phyloP scores from a whole-genome alignment of 35 echinoderm and acorn worm species.

The Ophiothrix spiculata region DNA sequence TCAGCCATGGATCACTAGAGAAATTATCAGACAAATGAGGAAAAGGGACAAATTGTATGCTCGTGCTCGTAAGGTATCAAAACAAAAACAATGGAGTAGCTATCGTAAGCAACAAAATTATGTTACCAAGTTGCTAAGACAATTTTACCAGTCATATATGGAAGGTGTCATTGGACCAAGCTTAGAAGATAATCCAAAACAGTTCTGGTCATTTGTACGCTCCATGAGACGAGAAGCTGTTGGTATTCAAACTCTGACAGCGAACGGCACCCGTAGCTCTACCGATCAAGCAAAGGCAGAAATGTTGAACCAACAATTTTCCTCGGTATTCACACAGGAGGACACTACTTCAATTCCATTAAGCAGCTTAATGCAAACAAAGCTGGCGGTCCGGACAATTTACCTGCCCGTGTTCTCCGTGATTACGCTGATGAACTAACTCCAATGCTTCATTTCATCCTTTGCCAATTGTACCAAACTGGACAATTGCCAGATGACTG shows the following conservation, averaged over 20 bases:
- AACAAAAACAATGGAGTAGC: constrained; percentile 21
- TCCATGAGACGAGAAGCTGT: constrained; percentile 3
- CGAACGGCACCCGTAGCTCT: not conserved
- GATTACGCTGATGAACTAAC: constrained; percentile 15
- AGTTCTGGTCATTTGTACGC: constrained; percentile 23
- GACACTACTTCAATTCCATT: constrained; percentile 3
- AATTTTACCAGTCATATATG: constrained; percentile 22
- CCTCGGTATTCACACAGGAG: constrained; percentile 30
- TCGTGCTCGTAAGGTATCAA: not conserved
- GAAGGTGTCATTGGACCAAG: constrained; percentile 22
- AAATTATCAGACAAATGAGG: constrained; percentile 29
- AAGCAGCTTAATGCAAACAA: constrained; percentile 4
- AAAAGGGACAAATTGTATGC: constrained; percentile 29
- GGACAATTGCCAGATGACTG: constrained; percentile 16
- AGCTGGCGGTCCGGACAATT: constrained; percentile 25
- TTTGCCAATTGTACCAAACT: constrained; percentile 20
- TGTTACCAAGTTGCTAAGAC: constrained; percentile 21
- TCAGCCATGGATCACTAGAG: constrained; percentile 4
- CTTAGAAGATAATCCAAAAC: constrained; percentile 31
- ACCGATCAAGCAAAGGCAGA: constrained; percentile 24
- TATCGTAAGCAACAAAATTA: constrained; percentile 28
- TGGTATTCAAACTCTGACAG: constrained; percentile 3
- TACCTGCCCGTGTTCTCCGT: constrained; percentile 8
- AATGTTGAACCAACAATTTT: constrained; percentile 18
- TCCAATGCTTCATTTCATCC: constrained; percentile 12